Conservation (phyloP, 2,113 vertebrate genomes). For the Tyto alba region DNA sequence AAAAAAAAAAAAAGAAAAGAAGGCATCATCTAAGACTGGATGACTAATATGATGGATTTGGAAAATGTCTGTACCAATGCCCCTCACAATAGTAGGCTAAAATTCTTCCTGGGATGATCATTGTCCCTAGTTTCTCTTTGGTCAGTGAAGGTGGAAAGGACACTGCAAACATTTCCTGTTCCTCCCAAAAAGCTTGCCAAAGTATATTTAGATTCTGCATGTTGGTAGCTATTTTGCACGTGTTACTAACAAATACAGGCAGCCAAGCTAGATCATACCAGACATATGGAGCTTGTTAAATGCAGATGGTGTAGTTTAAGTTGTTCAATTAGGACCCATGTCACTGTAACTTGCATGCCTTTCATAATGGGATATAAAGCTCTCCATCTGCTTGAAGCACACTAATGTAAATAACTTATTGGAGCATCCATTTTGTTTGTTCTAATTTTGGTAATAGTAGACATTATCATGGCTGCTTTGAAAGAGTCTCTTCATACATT, state of each 20-base stretch:
- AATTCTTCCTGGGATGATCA: not conserved
- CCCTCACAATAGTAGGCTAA: not conserved
- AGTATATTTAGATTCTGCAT: not conserved
- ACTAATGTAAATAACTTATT: conserved; percentile 29
- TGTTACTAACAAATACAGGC: not conserved
- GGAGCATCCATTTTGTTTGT: not conserved
- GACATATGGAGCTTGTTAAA: conserved; percentile 22
- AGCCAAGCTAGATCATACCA: not conserved
- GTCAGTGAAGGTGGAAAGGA: not conserved
- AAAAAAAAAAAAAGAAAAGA: not conserved
- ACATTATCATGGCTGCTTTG: not conserved
- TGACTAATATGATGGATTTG: not conserved
- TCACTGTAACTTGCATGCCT: conserved; percentile 14
- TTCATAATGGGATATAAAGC: conserved; percentile 22
- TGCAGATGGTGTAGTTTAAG: conserved; percentile 43
- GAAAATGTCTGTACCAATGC: not conserved
- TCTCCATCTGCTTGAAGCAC: conserved; percentile 31
- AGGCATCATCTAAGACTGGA: not conserved
- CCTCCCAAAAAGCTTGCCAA: not conserved
- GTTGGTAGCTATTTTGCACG: not conserved
- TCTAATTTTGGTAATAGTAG: not conserved
- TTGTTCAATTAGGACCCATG: conserved; percentile 36
- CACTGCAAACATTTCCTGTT: not conserved
- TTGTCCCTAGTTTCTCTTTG: not conserved
- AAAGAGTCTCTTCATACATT: not conserved